phyloP scores from a whole-genome alignment of 2,797 vertebrate genomes.

The Cryptoblepharus egeriae region DNA sequence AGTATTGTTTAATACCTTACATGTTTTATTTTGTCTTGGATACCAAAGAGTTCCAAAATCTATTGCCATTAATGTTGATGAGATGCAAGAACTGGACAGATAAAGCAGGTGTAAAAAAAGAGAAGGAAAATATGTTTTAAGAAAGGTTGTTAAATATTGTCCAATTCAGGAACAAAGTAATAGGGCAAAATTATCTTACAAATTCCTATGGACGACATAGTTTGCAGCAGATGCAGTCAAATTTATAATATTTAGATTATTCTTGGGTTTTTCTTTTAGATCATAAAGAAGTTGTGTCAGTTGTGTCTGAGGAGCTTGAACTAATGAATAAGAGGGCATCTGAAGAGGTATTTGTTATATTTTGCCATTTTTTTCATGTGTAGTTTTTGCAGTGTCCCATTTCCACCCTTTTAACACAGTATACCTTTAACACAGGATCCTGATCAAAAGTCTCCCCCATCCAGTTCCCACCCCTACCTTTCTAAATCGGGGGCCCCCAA shows the following conservation, averaged over 20 bases:
- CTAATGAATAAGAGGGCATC: slow-evolving; percentile 54
- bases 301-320: slow-evolving; percentile 56
- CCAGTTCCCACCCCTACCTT: no score
- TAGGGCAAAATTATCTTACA: neutral
- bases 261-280: slow-evolving; percentile 68
- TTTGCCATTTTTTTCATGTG: slow-evolving; percentile 25
- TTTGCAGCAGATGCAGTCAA: slow-evolving; percentile 14
- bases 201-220: neutral
- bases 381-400: neutral
- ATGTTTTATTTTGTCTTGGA: neutral
- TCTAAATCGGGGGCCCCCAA: no score
- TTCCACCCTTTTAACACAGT: no score
- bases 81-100: no score
- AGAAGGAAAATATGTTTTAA: neutral
- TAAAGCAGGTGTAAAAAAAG: neutral
- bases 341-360: slow-evolving; percentile 71
- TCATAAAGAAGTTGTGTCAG: slow-evolving; percentile 61
- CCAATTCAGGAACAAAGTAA: neutral
- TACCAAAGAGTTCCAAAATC: neutral
- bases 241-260: slow-evolving; percentile 47
- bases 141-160: neutral
- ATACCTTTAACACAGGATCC: no score
- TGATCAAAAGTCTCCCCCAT: no score
- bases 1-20: neutral
- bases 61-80: neutral